Evolutionary conservation across 2,113 vertebrate species (phyloP).

Genomic region (Myodes glareolus): DNA sequence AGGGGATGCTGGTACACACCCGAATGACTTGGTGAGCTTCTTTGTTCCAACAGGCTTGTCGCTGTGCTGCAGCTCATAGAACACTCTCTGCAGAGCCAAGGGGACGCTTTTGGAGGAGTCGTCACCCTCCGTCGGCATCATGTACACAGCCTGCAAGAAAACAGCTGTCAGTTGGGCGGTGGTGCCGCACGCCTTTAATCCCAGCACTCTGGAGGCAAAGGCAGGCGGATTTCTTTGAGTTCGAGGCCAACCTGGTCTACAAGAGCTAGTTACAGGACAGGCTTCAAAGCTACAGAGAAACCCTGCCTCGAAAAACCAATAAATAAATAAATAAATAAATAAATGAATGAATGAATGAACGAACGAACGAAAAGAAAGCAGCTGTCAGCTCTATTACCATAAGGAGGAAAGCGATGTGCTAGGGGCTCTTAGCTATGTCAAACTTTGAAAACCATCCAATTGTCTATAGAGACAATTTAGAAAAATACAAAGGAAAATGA

Average conservation of each 20-base stretch:
- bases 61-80: constrained; percentile 98
- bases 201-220: too few relatives aligned
- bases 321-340: too few relatives aligned
- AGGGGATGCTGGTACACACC: constrained; percentile 86
- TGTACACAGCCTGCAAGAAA: constrained; percentile 94
- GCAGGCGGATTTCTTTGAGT: too few relatives aligned
- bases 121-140: constrained; percentile 99
- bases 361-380: too few relatives aligned
- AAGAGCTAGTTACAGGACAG: too few relatives aligned
- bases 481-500: background rate
- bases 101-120: constrained; percentile 99
- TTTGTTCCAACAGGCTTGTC: constrained; percentile 99
- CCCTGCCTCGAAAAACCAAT: too few relatives aligned
- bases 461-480: background rate
- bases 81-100: constrained; percentile 97
- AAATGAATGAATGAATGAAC: too few relatives aligned
- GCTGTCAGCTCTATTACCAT: background rate
- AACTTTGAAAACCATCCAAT: background rate
- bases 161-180: too few relatives aligned
- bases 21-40: constrained; percentile 99
- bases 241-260: too few relatives aligned
- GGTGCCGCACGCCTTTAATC: too few relatives aligned
- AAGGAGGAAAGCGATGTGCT: background rate
- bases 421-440: background rate
- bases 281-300: too few relatives aligned